These are phyloP conservation scores for Boulengeromyrus knoepffleri DNA, from an alignment of 2,113 vertebrate species.

Conservation along the genomic window DNA sequence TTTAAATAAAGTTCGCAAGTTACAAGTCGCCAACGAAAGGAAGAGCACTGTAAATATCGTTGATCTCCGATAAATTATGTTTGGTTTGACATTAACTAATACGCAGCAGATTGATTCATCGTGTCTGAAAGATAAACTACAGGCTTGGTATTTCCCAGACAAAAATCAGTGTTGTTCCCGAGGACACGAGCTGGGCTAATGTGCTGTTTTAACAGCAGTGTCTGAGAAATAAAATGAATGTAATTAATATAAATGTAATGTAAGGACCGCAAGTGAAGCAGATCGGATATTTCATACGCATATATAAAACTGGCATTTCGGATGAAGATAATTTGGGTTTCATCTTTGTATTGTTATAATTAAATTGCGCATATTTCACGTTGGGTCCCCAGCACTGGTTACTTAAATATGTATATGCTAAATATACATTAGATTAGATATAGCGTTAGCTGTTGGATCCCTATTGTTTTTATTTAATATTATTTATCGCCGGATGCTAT, in stretches of 20 bases:
- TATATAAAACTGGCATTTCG: not conserved
- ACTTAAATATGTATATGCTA: not conserved
- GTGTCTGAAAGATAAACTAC: not conserved
- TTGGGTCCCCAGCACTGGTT: not conserved
- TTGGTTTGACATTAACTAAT: not conserved
- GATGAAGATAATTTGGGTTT: not conserved
- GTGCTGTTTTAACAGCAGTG: not conserved
- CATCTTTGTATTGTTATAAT: not conserved
- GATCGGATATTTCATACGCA: not conserved
- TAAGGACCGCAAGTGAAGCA: not conserved
- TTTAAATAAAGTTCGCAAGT: not conserved
- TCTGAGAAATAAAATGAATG: not conserved
- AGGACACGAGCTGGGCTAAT: not conserved
- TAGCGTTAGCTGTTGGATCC: not conserved
- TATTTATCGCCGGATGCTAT: not conserved
- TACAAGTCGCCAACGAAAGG: not conserved
- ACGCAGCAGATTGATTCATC: not conserved
- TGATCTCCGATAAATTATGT: not conserved
- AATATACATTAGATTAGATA: not conserved
- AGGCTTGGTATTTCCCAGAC: not conserved
- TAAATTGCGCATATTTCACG: not conserved
- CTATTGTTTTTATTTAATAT: not conserved
- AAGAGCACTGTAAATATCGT: not conserved
- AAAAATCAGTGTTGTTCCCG: not conserved
- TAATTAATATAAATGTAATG: not conserved